phyloP scores from a whole-genome alignment of 2,797 vertebrate genomes.

The Typhlichthys eigenmanni region DNA sequence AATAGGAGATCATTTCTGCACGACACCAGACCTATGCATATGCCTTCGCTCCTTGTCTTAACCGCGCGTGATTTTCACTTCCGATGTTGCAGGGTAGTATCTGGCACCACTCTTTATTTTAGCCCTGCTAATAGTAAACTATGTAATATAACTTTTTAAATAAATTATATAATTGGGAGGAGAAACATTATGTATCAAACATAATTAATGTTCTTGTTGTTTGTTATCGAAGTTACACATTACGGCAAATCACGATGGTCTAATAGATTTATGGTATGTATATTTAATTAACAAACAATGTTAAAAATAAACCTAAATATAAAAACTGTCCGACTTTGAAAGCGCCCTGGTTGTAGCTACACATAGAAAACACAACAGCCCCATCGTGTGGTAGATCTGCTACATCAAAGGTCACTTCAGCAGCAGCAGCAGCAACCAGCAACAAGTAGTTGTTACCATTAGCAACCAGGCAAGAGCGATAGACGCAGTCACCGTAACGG shows the following conservation, averaged over 20 bases:
- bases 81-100: not conserved
- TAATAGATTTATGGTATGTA: no score
- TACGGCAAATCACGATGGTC: no score
- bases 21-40: slow-evolving; percentile 83
- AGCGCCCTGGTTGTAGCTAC: not conserved
- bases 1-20: no score
- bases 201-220: no score
- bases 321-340: not conserved
- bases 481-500: not conserved
- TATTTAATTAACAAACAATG: no score
- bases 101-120: not conserved
- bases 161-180: no score
- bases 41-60: slow-evolving; percentile 68
- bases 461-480: slow-evolving; percentile 40
- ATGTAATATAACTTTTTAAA: not conserved
- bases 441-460: slow-evolving; percentile 37
- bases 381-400: slow-evolving; percentile 33
- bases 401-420: not conserved
- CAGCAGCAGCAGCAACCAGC: slow-evolving; percentile 3
- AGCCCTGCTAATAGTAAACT: not conserved
- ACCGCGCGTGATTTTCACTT: slow-evolving; percentile 49
- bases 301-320: no score
- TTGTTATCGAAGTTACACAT: no score
- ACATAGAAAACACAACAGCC: slow-evolving; percentile 5
- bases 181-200: no score